These are phyloP conservation scores for Lepidotrigona ventralis DNA, from an alignment of 1,140 invertebrate genomes.

Conservation along the genomic window DNA sequence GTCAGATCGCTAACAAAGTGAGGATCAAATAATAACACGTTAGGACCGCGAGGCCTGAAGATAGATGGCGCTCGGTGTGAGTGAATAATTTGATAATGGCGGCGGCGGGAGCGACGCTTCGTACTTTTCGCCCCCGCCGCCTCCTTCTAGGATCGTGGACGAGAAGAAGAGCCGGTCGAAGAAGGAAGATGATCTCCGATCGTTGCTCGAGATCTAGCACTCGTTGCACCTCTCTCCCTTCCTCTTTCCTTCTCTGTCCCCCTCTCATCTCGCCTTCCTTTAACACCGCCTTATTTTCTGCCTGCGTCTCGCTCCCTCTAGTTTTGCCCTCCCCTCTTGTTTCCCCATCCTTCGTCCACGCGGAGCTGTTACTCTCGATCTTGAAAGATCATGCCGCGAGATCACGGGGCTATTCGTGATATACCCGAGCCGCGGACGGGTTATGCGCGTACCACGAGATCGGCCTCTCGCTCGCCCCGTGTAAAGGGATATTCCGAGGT, in stretches of 20 bases:
- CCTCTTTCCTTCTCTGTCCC: neutral
- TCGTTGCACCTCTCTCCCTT: constrained; percentile 39
- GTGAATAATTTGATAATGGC: constrained; percentile 80
- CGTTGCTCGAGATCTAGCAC: constrained; percentile 76
- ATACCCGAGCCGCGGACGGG: constrained; percentile 59
- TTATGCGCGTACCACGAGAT: constrained; percentile 53
- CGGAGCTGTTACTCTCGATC: constrained; percentile 49
- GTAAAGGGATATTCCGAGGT: constrained; percentile 71
- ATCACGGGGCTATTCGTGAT: constrained; percentile 68
- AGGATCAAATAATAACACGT: constrained; percentile 80
- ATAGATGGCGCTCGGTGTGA: constrained; percentile 77
- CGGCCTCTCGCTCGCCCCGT: constrained; percentile 50
- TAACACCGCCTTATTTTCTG: constrained; percentile 29
- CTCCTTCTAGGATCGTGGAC: constrained; percentile 49
- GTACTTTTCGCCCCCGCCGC: constrained; percentile 58
- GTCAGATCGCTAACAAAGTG: constrained; percentile 79
- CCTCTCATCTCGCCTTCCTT: constrained; percentile 4
- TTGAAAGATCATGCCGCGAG: constrained; percentile 65
- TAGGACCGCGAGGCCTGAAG: constrained; percentile 74
- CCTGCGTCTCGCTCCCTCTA: constrained; percentile 6
- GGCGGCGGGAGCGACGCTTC: constrained; percentile 52
- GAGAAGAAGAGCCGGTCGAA: constrained; percentile 47
- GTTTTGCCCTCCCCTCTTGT: neutral
- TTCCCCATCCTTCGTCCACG: neutral
- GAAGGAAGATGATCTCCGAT: constrained; percentile 65